Percentiles rank a stretch among this genome's conserved stretches.
These are phyloP conservation scores for Torymus texanus DNA, from an alignment of 2,888 invertebrate species.

Conservation along the genomic window DNA sequence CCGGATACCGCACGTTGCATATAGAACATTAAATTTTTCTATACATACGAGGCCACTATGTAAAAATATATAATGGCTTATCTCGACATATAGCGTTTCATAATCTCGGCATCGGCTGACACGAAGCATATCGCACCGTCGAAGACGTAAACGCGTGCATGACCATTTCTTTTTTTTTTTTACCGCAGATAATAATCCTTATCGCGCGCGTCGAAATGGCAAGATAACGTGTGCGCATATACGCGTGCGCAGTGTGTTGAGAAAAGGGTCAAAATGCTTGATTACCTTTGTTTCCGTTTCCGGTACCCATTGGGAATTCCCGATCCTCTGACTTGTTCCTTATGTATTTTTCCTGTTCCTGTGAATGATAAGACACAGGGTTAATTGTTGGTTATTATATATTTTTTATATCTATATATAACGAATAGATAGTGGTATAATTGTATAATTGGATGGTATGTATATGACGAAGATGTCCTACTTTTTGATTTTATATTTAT, in stretches of 20 bases:
- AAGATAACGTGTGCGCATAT: neutral
- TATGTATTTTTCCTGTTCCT: slow-evolving; percentile 17
- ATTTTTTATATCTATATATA: neutral
- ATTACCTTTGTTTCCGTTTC: slow-evolving; percentile 55
- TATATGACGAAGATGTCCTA: too few relatives aligned
- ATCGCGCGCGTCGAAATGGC: slow-evolving; percentile 11
- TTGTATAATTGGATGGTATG: too few relatives aligned
- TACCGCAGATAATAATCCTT: neutral
- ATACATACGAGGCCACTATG: neutral
- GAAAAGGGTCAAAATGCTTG: slow-evolving; percentile 24
- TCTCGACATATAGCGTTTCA: slow-evolving; percentile 3
- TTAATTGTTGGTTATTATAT: neutral
- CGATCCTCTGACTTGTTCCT: slow-evolving; percentile 9
- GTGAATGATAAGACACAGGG: neutral
- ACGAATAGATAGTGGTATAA: neutral
- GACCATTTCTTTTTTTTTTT: slow-evolving; percentile 1
- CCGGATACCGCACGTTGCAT: too few relatives aligned
- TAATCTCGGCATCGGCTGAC: slow-evolving; percentile 26
- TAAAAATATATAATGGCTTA: neutral
- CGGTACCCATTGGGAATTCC: slow-evolving; percentile 53
- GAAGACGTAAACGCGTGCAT: neutral
- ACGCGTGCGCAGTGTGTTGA: neutral
- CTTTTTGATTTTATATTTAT: too few relatives aligned
- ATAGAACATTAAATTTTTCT: neutral
- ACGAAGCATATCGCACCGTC: neutral